A percentile compares a stretch with the other conserved stretches of the same genome.
Conservation (phyloP, 2,113 vertebrate species). For the Dicerorhinus sumatrensis region DNA sequence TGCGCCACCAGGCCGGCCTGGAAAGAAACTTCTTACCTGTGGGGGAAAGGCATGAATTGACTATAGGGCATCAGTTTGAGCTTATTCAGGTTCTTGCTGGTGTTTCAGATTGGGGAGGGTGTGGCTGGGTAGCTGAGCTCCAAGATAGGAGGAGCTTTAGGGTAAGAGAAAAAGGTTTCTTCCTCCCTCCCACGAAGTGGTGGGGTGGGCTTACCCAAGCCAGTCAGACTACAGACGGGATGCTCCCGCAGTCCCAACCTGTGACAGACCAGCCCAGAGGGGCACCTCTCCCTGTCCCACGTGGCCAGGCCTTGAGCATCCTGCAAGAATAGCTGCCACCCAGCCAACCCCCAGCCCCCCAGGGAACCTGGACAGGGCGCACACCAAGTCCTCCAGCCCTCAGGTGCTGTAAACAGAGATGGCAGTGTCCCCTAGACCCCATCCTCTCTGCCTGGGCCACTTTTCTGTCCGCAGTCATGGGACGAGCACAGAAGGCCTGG, state of each 20-base stretch:
- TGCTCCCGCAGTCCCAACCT: neutral
- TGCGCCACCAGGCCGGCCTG: too few relatives aligned
- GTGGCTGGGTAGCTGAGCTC: neutral
- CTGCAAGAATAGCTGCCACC: too few relatives aligned
- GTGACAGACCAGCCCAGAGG: neutral
- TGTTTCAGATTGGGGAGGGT: accelerated
- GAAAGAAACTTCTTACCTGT: accelerated
- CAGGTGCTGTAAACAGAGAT: neutral
- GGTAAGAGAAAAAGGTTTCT: neutral
- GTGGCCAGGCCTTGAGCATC: neutral
- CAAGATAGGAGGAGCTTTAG: neutral
- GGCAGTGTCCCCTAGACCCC: accelerated
- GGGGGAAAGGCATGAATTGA: accelerated
- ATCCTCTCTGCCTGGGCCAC: neutral
- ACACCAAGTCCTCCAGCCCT: accelerated
- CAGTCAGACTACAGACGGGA: neutral
- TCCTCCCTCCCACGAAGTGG: accelerated
- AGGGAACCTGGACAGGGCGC: neutral
- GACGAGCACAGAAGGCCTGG: neutral
- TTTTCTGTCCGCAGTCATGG: neutral
- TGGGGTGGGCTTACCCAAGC: neutral
- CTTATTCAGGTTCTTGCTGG: accelerated
- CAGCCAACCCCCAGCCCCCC: neutral
- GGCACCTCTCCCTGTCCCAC: accelerated
- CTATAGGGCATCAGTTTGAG: accelerated